Percentiles rank a stretch among this genome's conserved stretches.
Evolutionary conservation across 2,888 invertebrate genomes (phyloP).

Genomic region (Bugulina stolonifera): DNA sequence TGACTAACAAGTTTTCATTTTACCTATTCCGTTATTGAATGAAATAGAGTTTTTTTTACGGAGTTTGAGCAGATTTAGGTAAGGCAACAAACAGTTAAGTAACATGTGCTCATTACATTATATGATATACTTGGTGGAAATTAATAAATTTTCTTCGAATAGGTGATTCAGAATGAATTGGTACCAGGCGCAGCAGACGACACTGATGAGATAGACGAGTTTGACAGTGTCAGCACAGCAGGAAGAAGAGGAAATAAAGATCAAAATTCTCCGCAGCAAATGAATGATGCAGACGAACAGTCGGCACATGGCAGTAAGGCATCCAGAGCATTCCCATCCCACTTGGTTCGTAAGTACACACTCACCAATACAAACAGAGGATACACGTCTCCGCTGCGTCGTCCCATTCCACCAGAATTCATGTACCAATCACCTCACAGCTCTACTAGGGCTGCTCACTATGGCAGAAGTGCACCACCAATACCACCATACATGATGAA

Average conservation of each 20-base stretch:
- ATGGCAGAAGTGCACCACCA: not conserved
- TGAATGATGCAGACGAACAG: not conserved
- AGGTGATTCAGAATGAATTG: not conserved
- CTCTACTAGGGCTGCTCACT: not conserved
- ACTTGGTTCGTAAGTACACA: constrained; percentile 3
- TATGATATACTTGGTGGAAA: too few species aligned
- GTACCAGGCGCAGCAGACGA: constrained; percentile 3
- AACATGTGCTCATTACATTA: too few species aligned
- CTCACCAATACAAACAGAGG: not conserved
- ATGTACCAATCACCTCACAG: not conserved
- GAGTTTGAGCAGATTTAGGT: too few species aligned
- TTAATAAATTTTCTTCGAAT: not conserved
- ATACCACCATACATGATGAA: not conserved
- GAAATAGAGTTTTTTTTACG: too few species aligned
- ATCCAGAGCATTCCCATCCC: not conserved
- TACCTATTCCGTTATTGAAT: too few species aligned
- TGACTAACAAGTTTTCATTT: too few species aligned
- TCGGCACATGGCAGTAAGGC: not conserved
- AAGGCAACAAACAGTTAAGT: too few species aligned
- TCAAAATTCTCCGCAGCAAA: not conserved
- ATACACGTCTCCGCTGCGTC: not conserved
- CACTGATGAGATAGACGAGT: not conserved
- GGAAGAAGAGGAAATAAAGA: constrained; percentile 4
- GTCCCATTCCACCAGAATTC: constrained; percentile 6
- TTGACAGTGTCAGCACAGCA: constrained; percentile 21